phyloP scores from a whole-genome alignment of 2,888 invertebrate species.

The Branchinecta sandiegonensis region DNA sequence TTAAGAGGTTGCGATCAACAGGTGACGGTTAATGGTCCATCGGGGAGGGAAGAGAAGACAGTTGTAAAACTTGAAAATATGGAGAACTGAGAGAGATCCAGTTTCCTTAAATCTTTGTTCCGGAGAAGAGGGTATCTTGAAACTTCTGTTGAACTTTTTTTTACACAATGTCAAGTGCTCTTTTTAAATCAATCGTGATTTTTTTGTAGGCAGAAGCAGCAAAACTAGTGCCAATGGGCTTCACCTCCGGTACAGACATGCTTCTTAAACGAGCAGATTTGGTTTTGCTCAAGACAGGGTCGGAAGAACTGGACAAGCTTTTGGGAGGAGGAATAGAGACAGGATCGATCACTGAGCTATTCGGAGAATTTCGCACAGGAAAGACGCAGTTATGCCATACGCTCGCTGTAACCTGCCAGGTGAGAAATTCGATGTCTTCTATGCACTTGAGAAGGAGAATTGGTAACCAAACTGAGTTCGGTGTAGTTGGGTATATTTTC shows the following conservation, averaged over 20 bases:
- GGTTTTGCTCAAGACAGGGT: constrained; percentile 86
- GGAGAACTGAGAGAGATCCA: too few relatives aligned
- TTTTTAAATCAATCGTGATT: neutral
- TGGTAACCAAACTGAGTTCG: too few relatives aligned
- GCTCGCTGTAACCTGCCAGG: constrained; percentile 92
- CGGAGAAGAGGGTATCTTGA: too few relatives aligned
- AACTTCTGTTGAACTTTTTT: too few relatives aligned
- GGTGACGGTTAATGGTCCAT: too few relatives aligned
- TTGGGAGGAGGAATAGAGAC: constrained; percentile 94
- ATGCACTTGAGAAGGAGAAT: too few relatives aligned
- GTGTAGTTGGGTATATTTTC: too few relatives aligned
- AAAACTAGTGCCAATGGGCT: constrained; percentile 92
- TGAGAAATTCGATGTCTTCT: constrained; percentile 31
- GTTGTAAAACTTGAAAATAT: too few relatives aligned
- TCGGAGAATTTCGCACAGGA: constrained; percentile 95
- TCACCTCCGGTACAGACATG: constrained; percentile 91
- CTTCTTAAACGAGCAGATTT: constrained; percentile 90
- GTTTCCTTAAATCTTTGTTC: too few relatives aligned
- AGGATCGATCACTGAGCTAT: constrained; percentile 94
- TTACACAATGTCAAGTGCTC: too few relatives aligned
- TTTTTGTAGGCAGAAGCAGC: constrained; percentile 54
- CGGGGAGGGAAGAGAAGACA: too few relatives aligned
- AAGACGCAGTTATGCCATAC: constrained; percentile 96
- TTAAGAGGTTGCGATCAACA: too few relatives aligned
- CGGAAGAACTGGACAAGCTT: constrained; percentile 79